Evolutionary conservation across 2,113 vertebrate genomes (phyloP), one percentile per base, ranked within the genome.

Genomic region (Oncorhynchus nerka): DNA sequence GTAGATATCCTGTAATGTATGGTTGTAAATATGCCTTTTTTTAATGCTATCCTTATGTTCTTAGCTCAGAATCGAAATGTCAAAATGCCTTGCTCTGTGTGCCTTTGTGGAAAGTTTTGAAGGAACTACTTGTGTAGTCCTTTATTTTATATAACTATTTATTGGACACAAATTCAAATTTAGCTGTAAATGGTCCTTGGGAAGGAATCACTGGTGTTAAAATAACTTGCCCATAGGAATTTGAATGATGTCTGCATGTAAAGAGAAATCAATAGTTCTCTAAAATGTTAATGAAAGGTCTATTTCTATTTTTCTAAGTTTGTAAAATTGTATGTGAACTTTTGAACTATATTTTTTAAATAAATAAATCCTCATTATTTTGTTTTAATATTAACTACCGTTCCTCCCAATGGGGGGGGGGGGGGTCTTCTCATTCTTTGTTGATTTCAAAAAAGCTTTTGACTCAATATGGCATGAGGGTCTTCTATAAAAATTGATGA

Each of bases 301-400:
- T 90, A 89, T 92, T 92, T 89, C 82, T 90, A 89, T 92, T 92
- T 93, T 92, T 93, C 32, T 91, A 92, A 88, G 20, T 34, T 22
- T 78, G 76, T 72, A 79, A 78, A 86, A 45, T 82, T 84, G 72
- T 81, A 88, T 75, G 66, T 81, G 74, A 89, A 87, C 70, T 89
- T 77, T 75, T 87, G 83, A 82, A 84, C 73, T 65, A 76, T 86
- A 81, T 88, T 81, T 66, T 28, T 89, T 77, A 65, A 49, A 86
- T 86, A 86, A 92, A 92, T 88, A 80, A 90, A 88, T 24, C 77
- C 65, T 69, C 48, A 16, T 45, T 24, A 71, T 66, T 76, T 79
- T 5, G 51, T 19, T 55, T 19, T 19, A 4, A 55, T 55, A 16
- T 55, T 16, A 19, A 55, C 4, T 16, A 19, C 16, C 4, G 15